A percentile compares a stretch with the other conserved stretches of the same genome.
Evolutionary conservation across 2,113 vertebrate species (phyloP).

Genomic region (Willisornis vidua): DNA sequence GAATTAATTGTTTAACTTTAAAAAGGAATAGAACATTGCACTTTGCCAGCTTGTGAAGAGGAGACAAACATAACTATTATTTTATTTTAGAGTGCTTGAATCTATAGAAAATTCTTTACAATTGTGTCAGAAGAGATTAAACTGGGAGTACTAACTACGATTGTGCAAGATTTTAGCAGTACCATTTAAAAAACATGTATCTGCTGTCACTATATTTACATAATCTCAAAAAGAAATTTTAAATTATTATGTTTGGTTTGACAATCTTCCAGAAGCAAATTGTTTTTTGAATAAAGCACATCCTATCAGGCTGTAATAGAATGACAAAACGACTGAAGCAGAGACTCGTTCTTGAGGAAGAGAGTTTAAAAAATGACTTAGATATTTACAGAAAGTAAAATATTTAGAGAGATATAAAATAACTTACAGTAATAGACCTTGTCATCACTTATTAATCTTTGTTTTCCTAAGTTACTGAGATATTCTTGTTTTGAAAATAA

Average conservation of each 20-base stretch:
- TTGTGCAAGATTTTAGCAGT: neutral
- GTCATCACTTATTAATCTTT: neutral
- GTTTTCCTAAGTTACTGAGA: neutral
- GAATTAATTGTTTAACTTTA: neutral
- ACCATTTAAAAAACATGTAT: neutral
- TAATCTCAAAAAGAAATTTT: neutral
- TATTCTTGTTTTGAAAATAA: neutral
- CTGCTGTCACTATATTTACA: neutral
- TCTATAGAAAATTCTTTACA: neutral
- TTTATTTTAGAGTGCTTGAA: neutral
- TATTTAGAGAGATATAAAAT: neutral
- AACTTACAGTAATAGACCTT: neutral
- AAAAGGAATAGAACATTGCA: neutral
- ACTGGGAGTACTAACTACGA: neutral
- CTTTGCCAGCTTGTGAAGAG: neutral
- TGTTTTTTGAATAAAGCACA: neutral
- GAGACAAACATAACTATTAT: neutral
- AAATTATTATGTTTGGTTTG: neutral
- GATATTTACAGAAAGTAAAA: neutral
- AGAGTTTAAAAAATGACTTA: neutral
- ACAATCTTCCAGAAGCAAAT: neutral
- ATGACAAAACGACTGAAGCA: neutral
- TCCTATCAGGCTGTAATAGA: neutral
- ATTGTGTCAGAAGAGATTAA: neutral
- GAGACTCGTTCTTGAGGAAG: neutral